Conservation (phyloP, 2,888 invertebrate genomes). For the Amblyjoppa proteus region DNA sequence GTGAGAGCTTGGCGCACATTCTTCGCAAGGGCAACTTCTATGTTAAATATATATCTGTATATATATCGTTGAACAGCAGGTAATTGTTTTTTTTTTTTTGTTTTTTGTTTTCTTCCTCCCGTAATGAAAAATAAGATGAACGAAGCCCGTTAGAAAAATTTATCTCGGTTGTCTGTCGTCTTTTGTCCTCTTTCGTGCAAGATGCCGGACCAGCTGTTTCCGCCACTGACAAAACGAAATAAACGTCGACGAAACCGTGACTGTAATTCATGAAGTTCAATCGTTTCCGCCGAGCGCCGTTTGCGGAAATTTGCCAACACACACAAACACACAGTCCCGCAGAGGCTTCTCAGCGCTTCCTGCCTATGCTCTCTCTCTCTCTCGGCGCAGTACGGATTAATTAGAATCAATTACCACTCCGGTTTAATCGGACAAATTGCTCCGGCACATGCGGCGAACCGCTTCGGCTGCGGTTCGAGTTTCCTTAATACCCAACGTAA, state of each 20-base stretch:
- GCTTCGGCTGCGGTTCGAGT: conserved; percentile 50
- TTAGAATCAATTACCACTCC: conserved; percentile 64
- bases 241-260: neutral
- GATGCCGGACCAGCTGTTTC: neutral
- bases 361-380: neutral
- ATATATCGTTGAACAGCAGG: neutral
- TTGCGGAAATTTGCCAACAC: conserved; percentile 8
- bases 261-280: neutral
- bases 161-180: neutral
- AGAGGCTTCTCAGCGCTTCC: conserved; percentile 35
- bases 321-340: conserved; percentile 12
- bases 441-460: conserved; percentile 23
- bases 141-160: neutral
- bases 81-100: neutral
- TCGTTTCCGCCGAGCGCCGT: neutral
- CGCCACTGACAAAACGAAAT: neutral
- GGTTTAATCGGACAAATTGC: conserved; percentile 56
- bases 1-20: conserved; percentile 2
- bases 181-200: neutral
- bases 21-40: conserved; percentile 12
- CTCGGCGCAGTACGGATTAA: conserved; percentile 53
- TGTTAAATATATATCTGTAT: neutral
- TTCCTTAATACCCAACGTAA: conserved; percentile 49
- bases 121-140: conserved; percentile 21
- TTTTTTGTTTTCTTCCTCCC: conserved; percentile 1